These are phyloP conservation scores for Pterocles burchelli DNA, from an alignment of 2,113 vertebrate genomes.

Conservation along the genomic window DNA sequence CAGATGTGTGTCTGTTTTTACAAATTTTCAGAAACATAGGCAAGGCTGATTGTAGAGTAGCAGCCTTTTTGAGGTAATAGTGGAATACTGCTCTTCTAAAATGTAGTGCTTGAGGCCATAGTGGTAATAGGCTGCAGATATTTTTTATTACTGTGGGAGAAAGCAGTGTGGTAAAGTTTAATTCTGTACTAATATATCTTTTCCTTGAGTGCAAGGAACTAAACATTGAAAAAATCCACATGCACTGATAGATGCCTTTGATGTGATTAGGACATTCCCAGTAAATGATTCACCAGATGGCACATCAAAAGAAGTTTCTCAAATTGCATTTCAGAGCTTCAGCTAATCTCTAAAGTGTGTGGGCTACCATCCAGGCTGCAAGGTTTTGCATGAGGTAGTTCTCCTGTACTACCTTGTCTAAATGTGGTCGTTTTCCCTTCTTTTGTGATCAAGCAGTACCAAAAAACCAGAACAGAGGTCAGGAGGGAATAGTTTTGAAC, in stretches of 20 bases:
- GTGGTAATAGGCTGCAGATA: background rate
- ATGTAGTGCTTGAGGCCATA: background rate
- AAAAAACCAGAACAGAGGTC: background rate
- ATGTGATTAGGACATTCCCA: constrained; percentile 49
- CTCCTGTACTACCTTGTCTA: constrained; percentile 1
- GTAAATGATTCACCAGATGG: constrained; percentile 59
- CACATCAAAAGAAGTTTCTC: constrained; percentile 47
- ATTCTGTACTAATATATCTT: background rate
- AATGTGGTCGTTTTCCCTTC: background rate
- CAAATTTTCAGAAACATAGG: background rate
- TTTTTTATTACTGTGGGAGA: background rate
- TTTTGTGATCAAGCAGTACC: background rate
- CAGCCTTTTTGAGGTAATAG: background rate
- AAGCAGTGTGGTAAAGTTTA: background rate
- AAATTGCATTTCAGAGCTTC: constrained; percentile 36
- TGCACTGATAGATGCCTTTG: constrained; percentile 40
- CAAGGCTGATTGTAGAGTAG: background rate
- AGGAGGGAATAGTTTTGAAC: background rate
- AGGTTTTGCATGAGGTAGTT: background rate
- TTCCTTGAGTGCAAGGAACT: background rate
- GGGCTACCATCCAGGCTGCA: constrained; percentile 10
- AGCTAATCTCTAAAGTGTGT: constrained; percentile 18
- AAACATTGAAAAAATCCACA: background rate
- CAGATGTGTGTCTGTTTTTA: background rate
- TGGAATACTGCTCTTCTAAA: background rate